Conservation (phyloP, 2,888 invertebrate genomes). For the Plagiodera versicolora region DNA sequence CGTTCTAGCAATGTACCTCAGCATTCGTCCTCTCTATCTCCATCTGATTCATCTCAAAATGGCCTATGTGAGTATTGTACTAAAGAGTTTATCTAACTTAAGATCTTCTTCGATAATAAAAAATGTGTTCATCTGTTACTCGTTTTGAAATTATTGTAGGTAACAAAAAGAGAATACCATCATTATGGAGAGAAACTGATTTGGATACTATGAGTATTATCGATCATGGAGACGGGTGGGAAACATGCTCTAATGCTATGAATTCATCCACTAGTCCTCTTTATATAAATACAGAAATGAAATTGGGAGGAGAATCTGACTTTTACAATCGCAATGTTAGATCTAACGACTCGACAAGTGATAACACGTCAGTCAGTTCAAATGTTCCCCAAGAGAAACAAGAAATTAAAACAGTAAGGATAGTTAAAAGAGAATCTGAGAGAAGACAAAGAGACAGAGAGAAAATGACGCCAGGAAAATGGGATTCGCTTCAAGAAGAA, state of each 20-base stretch:
- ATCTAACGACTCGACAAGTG: slow-evolving; percentile 50
- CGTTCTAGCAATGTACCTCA: slow-evolving; percentile 73
- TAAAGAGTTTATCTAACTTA: background rate
- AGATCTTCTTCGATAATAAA: too few relatives aligned
- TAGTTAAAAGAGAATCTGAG: slow-evolving; percentile 90
- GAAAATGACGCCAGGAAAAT: slow-evolving; percentile 57
- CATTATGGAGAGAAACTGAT: slow-evolving; percentile 88
- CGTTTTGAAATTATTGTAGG: slow-evolving; percentile 27
- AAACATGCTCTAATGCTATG: slow-evolving; percentile 45
- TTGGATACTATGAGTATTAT: slow-evolving; percentile 78
- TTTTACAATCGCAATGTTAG: slow-evolving; percentile 65
- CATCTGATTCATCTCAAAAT: slow-evolving; percentile 23
- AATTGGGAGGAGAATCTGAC: slow-evolving; percentile 41
- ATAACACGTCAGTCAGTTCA: slow-evolving; percentile 43
- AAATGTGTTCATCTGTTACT: too few relatives aligned
- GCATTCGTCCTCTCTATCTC: slow-evolving; percentile 48
- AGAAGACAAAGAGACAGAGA: slow-evolving; percentile 81
- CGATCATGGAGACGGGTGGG: slow-evolving; percentile 66
- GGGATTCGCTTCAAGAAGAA: slow-evolving; percentile 54
- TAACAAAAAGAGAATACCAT: slow-evolving; percentile 63
- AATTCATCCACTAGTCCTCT: slow-evolving; percentile 60
- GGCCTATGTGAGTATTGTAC: slow-evolving; percentile 20
- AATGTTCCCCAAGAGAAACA: slow-evolving; percentile 70
- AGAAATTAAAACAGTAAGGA: slow-evolving; percentile 90
- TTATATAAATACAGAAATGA: slow-evolving; percentile 68